phyloP scores from a whole-genome alignment of 37 sponge, comb jelly and placozoan genomes.

The Aphrocallistes beatrix region DNA sequence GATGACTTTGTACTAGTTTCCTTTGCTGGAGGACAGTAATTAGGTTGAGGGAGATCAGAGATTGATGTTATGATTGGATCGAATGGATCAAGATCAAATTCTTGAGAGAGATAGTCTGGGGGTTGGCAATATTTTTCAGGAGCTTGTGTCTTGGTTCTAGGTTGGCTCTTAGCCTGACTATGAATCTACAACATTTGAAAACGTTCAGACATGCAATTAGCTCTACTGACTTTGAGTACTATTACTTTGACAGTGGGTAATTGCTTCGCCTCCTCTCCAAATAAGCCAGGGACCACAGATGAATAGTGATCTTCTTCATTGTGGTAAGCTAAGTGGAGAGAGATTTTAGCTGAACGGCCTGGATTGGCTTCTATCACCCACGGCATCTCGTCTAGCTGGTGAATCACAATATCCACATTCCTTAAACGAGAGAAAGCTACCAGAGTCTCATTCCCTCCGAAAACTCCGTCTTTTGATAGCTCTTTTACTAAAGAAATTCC shows the following conservation, averaged over 20 bases:
- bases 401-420: conserved; percentile 41
- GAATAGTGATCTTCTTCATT: conserved; percentile 60
- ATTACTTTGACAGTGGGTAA: neutral
- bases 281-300: conserved; percentile 30
- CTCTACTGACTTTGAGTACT: too few relatives aligned
- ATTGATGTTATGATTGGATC: too few relatives aligned
- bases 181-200: too few relatives aligned
- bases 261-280: conserved; percentile 3
- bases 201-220: too few relatives aligned
- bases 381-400: conserved; percentile 47
- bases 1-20: neutral
- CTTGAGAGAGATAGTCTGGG: too few relatives aligned
- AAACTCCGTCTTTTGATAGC: conserved; percentile 44
- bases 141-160: too few relatives aligned
- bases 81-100: too few relatives aligned
- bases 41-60: neutral
- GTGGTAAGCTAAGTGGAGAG: conserved; percentile 57
- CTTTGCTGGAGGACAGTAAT: neutral
- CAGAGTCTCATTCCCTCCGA: conserved; percentile 66
- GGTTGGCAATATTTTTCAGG: too few relatives aligned
- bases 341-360: neutral
- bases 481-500: conserved; percentile 30
- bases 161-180: too few relatives aligned
- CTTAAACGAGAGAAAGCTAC: conserved; percentile 49
- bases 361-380: conserved; percentile 34